phyloP scores from a whole-genome alignment of 2,113 vertebrate species.

The Morone saxatilis region DNA sequence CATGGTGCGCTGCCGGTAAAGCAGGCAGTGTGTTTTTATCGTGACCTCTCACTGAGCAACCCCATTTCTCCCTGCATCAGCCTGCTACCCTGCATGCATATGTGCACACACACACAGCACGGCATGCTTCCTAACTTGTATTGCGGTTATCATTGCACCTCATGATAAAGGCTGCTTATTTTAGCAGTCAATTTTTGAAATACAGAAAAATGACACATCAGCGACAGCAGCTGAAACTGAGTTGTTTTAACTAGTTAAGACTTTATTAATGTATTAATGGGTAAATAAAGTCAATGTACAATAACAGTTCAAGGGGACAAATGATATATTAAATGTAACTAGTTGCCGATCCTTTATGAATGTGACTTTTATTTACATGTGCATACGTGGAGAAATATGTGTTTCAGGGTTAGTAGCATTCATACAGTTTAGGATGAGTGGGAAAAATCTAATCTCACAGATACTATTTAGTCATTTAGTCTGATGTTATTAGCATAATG shows the following conservation, averaged over 20 bases:
- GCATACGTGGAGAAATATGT: not conserved
- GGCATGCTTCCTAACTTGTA: accelerated
- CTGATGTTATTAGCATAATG: not conserved
- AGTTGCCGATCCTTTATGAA: not conserved
- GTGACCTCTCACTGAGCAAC: slow-evolving; percentile 39
- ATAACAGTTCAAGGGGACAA: too few relatives aligned
- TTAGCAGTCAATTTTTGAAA: not conserved
- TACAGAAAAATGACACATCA: not conserved
- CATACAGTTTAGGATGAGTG: not conserved
- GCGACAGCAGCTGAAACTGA: not conserved
- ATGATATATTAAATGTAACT: too few relatives aligned
- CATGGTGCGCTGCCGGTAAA: not conserved
- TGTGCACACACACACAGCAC: not conserved
- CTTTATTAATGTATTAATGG: not conserved
- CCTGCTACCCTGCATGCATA: not conserved
- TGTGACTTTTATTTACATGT: not conserved
- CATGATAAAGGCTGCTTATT: not conserved
- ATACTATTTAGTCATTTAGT: not conserved
- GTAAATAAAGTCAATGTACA: too few relatives aligned
- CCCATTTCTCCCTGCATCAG: not conserved
- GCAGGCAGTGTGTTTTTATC: slow-evolving; percentile 15
- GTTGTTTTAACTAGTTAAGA: too few relatives aligned
- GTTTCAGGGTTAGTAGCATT: not conserved
- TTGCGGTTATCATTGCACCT: not conserved
- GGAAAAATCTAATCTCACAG: not conserved